Conservation (phyloP, 2,888 invertebrate genomes). For the Bursaphelenchus okinawaensis region DNA sequence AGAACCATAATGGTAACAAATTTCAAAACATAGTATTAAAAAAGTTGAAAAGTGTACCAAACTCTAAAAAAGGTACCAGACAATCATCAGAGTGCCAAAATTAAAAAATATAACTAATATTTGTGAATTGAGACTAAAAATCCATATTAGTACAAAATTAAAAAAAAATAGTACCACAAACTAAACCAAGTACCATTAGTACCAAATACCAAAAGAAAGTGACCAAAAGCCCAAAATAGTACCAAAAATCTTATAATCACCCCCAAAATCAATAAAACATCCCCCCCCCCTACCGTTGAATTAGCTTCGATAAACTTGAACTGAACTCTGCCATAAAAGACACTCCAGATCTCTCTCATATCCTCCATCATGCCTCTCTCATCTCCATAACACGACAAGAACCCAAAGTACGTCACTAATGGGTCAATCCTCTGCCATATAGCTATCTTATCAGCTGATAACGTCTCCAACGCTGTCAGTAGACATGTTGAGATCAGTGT, state of each 20-base stretch:
- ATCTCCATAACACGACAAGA: slow-evolving; percentile 53
- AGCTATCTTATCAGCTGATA: slow-evolving; percentile 10
- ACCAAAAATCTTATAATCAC: not conserved
- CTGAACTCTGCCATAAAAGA: slow-evolving; percentile 32
- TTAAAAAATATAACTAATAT: no score
- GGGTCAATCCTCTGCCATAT: slow-evolving; percentile 28
- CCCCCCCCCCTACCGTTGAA: slow-evolving; percentile 24
- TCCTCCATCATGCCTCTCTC: slow-evolving; percentile 56
- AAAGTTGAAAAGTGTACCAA: no score
- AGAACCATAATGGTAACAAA: no score
- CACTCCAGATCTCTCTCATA: slow-evolving; percentile 39
- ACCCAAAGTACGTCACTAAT: slow-evolving; percentile 44
- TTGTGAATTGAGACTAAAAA: no score
- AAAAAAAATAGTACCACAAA: not conserved
- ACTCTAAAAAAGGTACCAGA: no score
- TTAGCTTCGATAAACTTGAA: slow-evolving; percentile 36
- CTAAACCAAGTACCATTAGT: no score
- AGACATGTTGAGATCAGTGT: slow-evolving; percentile 51
- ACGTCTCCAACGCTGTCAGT: slow-evolving; percentile 32
- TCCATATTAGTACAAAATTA: no score
- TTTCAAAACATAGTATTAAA: no score
- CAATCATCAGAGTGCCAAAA: no score
- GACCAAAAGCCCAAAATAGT: not conserved
- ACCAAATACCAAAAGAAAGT: no score
- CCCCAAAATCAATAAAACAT: not conserved